Evolutionary conservation across 2,797 vertebrate species (phyloP).

Genomic region (Pseudopleuronectes americanus): DNA sequence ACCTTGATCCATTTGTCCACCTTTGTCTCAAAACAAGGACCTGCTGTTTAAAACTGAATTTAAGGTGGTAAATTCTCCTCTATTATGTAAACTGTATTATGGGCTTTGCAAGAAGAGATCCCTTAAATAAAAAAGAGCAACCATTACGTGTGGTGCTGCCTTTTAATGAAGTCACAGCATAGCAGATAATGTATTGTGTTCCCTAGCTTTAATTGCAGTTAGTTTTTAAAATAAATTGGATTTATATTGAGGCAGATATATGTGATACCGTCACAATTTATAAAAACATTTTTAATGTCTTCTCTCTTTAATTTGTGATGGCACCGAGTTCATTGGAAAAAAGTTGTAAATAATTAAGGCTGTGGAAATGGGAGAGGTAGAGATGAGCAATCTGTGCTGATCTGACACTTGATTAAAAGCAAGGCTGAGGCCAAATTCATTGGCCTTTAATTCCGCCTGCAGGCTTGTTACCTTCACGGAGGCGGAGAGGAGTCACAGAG

Average conservation of each 20-base stretch:
- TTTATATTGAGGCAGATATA: no score
- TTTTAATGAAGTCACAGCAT: no score
- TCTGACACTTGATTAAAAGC: conserved; percentile 74
- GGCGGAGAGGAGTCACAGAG: conserved; percentile 47
- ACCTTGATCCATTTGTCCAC: background rate
- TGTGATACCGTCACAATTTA: no score
- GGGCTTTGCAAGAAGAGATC: no score
- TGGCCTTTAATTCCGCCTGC: conserved; percentile 67
- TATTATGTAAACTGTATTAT: no score
- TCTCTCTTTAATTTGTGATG: conserved; percentile 28
- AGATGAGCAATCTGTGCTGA: conserved; percentile 61
- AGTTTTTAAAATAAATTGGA: no score
- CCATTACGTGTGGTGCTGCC: no score
- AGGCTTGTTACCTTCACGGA: conserved; percentile 67
- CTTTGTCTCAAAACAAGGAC: background rate
- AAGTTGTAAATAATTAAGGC: conserved; percentile 64
- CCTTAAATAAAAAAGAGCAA: background rate
- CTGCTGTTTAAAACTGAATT: background rate
- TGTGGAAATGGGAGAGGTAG: conserved; percentile 56
- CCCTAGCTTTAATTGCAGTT: no score
- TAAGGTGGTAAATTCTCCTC: no score
- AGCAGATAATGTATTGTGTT: no score
- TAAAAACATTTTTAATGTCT: background rate
- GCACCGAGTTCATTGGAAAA: conserved; percentile 51
- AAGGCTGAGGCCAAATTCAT: conserved; percentile 62